These are phyloP conservation scores for Apodemus agrarius DNA, from an alignment of 2,797 vertebrate species.

Conservation along the genomic window DNA sequence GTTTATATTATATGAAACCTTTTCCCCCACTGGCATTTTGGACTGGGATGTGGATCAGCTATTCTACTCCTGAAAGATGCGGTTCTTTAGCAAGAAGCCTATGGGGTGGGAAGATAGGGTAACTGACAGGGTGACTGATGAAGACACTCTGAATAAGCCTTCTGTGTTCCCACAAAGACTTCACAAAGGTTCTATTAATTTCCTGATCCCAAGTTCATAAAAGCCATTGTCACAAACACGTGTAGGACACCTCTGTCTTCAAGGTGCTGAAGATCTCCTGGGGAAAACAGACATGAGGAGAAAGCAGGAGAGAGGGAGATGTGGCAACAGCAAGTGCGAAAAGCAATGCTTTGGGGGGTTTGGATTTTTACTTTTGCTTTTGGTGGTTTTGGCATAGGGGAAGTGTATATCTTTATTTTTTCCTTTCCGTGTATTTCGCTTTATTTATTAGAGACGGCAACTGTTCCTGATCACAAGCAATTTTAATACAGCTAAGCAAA, in stretches of 20 bases:
- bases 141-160: slow-evolving; percentile 33
- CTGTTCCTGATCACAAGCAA: not conserved
- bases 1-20: slow-evolving; percentile 68
- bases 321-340: not conserved
- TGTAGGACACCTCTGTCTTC: slow-evolving; percentile 19
- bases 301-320: not conserved
- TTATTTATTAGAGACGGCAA: not conserved
- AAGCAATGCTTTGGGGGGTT: fast-evolving
- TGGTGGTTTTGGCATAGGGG: too few species aligned
- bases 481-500: not conserved
- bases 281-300: not conserved
- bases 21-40: slow-evolving; percentile 64
- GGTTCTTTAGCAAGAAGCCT: slow-evolving; percentile 41
- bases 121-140: slow-evolving; percentile 39
- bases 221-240: not conserved
- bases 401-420: not conserved
- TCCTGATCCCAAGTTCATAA: not conserved
- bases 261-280: not conserved
- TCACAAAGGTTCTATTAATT: not conserved
- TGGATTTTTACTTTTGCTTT: not conserved
- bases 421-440: not conserved
- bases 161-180: not conserved
- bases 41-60: slow-evolving; percentile 63
- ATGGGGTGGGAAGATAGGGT: slow-evolving; percentile 35
- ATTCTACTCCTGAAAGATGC: slow-evolving; percentile 42